phyloP scores from a whole-genome alignment of 2,888 invertebrate species.

The Hyposoter didymator region DNA sequence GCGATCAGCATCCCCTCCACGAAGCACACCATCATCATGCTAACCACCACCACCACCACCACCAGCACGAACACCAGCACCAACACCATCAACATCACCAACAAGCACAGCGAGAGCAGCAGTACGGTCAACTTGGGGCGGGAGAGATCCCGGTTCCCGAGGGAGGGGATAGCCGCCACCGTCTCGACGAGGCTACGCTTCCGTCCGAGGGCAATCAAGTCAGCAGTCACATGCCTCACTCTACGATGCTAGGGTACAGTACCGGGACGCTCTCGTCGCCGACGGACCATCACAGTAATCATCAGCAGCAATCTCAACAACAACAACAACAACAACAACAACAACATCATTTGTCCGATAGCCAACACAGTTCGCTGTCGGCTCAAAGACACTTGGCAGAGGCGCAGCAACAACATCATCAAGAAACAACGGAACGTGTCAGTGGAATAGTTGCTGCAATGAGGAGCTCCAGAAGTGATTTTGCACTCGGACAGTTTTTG shows the following conservation, averaged over 20 bases:
- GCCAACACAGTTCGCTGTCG: conserved; percentile 57
- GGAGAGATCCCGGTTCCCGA: conserved; percentile 78
- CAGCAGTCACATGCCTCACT: conserved; percentile 82
- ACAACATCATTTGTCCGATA: conserved; percentile 68
- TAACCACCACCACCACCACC: conserved; percentile 65
- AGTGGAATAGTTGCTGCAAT: conserved; percentile 77
- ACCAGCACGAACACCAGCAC: conserved; percentile 63
- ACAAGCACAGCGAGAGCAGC: conserved; percentile 43
- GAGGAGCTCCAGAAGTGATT: conserved; percentile 76
- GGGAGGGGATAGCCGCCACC: conserved; percentile 81
- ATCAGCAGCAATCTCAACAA: conserved; percentile 67
- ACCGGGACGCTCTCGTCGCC: conserved; percentile 80
- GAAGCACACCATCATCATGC: conserved; percentile 56
- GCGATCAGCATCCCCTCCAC: conserved; percentile 64
- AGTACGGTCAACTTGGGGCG: conserved; percentile 77
- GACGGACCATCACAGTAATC: conserved; percentile 75
- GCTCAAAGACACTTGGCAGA: conserved; percentile 64
- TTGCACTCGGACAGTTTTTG: conserved; percentile 75
- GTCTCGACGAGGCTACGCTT: conserved; percentile 76
- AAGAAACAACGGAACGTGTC: conserved; percentile 74
- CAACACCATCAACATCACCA: conserved; percentile 65
- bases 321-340: conserved; percentile 67
- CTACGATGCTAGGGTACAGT: conserved; percentile 82
- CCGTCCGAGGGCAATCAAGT: conserved; percentile 78
- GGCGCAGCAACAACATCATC: conserved; percentile 55